These are phyloP conservation scores for Cephus pygmeus DNA, from an alignment of 2,888 invertebrate species.

Conservation along the genomic window DNA sequence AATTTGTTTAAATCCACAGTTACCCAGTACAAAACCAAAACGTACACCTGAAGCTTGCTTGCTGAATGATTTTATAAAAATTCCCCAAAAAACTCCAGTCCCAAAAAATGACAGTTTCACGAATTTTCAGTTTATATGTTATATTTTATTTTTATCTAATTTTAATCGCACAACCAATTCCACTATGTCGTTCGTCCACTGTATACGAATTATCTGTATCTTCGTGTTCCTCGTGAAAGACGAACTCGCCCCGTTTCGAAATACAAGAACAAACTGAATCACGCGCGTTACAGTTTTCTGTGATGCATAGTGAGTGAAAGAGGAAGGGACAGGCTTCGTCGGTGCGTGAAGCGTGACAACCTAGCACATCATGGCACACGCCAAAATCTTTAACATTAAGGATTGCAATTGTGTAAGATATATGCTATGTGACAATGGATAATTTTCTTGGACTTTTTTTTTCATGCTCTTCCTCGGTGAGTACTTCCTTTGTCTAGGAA, in stretches of 20 bases:
- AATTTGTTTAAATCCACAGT: not conserved
- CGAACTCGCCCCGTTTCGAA: slow-evolving; percentile 7
- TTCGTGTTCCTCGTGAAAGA: not conserved
- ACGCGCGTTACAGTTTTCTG: slow-evolving; percentile 47
- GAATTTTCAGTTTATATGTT: not conserved
- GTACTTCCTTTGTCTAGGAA: not conserved
- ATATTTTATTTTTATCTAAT: not conserved
- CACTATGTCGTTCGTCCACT: not conserved
- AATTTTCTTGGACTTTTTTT: not conserved
- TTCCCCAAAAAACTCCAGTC: not conserved
- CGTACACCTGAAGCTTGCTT: not conserved
- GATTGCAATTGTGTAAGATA: not conserved
- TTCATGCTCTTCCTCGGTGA: not conserved
- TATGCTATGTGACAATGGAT: not conserved
- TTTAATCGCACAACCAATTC: not conserved
- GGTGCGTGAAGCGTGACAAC: slow-evolving; percentile 63
- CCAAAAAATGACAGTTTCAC: not conserved
- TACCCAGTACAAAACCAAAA: not conserved
- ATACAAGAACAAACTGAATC: slow-evolving; percentile 44
- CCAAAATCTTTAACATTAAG: slow-evolving; percentile 51
- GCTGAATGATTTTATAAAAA: not conserved
- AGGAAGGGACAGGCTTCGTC: slow-evolving; percentile 64
- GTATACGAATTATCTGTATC: not conserved
- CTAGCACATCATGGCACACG: slow-evolving; percentile 58
- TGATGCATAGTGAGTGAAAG: slow-evolving; percentile 49